phyloP scores from a whole-genome alignment of 2,113 vertebrate species.

The Ctenomys sociabilis region DNA sequence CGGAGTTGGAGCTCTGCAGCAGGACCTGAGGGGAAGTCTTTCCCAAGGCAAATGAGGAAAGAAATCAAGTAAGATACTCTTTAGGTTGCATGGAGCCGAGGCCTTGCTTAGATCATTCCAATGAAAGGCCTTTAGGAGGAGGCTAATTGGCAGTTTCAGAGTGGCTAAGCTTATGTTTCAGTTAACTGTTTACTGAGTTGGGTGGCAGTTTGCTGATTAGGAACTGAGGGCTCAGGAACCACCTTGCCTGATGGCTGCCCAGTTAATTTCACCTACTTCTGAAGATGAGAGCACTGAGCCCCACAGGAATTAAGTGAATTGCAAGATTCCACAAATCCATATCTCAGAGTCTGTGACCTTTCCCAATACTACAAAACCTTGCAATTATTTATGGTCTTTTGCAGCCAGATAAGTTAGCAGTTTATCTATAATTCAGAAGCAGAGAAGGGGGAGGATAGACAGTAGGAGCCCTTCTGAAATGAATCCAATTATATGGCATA shows the following conservation, averaged over 20 bases:
- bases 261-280: not conserved
- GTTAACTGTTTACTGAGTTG: not conserved
- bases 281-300: not conserved
- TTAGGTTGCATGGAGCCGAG: not conserved
- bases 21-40: not conserved
- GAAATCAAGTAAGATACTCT: constrained; percentile 2
- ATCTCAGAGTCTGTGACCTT: not conserved
- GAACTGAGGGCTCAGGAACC: not conserved
- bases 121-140: not conserved
- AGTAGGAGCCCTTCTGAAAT: constrained; percentile 63
- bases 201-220: constrained; percentile 1
- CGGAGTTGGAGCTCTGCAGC: not conserved
- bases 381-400: constrained; percentile 52
- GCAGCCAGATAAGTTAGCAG: constrained; percentile 26
- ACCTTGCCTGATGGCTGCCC: not conserved
- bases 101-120: not conserved
- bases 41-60: not conserved
- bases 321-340: not conserved
- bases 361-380: not conserved
- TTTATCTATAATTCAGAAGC: constrained; percentile 59
- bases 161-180: not conserved
- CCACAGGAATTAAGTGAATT: not conserved
- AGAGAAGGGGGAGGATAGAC: not conserved
- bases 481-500: constrained; percentile 57
- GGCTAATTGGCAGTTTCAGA: not conserved